Conservation (phyloP, 2,888 invertebrate species). For the Nomada ferruginata region DNA sequence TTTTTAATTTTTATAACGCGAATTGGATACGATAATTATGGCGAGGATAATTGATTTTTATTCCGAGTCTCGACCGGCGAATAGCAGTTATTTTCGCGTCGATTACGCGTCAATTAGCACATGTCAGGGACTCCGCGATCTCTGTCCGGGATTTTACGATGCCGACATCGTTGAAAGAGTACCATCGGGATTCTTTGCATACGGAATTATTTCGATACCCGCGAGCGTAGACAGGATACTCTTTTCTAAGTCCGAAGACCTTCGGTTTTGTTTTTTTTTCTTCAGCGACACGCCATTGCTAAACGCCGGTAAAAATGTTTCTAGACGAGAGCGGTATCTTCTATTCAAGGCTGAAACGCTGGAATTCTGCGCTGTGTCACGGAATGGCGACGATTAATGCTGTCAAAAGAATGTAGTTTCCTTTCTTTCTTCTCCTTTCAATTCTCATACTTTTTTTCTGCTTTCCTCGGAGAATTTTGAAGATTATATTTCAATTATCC, state of each 20-base stretch:
- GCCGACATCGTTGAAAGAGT: background rate
- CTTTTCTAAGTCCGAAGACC: constrained; percentile 12
- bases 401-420: constrained; percentile 27
- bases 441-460: background rate
- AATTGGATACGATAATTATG: background rate
- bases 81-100: constrained; percentile 5
- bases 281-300: background rate
- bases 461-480: background rate
- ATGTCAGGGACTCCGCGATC: constrained; percentile 23
- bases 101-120: constrained; percentile 43
- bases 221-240: background rate
- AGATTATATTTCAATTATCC: too few relatives aligned
- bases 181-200: constrained; percentile 38
- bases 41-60: constrained; percentile 8
- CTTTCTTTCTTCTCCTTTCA: background rate
- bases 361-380: constrained; percentile 35
- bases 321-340: constrained; percentile 21
- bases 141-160: constrained; percentile 12
- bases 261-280: constrained; percentile 4
- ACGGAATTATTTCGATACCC: constrained; percentile 30
- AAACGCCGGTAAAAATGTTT: constrained; percentile 21
- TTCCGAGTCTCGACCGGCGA: background rate
- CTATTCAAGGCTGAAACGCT: constrained; percentile 34
- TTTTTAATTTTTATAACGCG: background rate
- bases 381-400: constrained; percentile 26